Percentiles rank a stretch among this genome's conserved stretches.
Evolutionary conservation across 1,140 invertebrate species (phyloP).

Genomic region (Aphelinus certus): DNA sequence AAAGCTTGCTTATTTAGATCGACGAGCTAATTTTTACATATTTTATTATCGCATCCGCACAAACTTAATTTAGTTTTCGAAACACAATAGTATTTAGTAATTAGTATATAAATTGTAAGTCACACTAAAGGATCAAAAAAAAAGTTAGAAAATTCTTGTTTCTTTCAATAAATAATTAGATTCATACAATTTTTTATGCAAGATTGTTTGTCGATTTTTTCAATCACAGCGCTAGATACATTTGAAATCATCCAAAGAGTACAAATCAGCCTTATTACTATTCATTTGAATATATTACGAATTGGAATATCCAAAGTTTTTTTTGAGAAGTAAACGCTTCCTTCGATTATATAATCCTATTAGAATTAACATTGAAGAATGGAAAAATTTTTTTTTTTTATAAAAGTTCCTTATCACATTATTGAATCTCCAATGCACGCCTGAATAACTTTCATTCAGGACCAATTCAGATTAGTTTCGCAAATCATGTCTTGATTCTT

Average conservation of each 20-base stretch:
- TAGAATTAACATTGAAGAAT: constrained; percentile 1
- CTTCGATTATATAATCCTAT: constrained; percentile 14
- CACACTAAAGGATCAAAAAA: too few relatives aligned
- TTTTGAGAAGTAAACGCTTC: constrained; percentile 11
- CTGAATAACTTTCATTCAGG: neutral
- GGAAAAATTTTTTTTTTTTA: neutral
- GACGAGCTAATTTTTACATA: constrained; percentile 21
- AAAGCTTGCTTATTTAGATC: neutral
- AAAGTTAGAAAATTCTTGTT: too few relatives aligned
- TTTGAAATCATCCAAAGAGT: too few relatives aligned
- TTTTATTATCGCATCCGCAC: constrained; percentile 9
- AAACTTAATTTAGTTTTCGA: constrained; percentile 7
- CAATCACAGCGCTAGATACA: too few relatives aligned
- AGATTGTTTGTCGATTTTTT: too few relatives aligned
- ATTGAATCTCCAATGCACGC: constrained; percentile 1
- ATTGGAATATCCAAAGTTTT: neutral
- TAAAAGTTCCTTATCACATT: constrained; percentile 18
- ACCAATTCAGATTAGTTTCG: too few relatives aligned
- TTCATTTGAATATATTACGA: too few relatives aligned
- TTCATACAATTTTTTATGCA: too few relatives aligned
- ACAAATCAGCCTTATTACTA: constrained; percentile 3
- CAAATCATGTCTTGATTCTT: too few relatives aligned
- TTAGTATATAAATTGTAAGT: too few relatives aligned
- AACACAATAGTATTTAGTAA: neutral
- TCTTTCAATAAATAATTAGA: too few relatives aligned